Evolutionary conservation across 1,140 invertebrate genomes (phyloP), one percentile per base, ranked within the genome.

Genomic region (Drosophila kanapiae): DNA sequence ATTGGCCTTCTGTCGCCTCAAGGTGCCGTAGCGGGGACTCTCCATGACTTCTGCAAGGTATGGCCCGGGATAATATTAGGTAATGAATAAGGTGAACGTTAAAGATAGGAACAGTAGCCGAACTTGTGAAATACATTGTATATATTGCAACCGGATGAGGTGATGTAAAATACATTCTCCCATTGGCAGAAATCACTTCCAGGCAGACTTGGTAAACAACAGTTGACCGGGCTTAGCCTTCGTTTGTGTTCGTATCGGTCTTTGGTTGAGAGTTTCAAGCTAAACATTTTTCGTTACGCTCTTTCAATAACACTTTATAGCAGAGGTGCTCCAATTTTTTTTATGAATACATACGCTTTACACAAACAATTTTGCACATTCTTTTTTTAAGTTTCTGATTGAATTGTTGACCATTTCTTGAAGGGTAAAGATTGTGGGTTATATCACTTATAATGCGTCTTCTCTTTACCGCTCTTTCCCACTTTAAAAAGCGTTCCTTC

Each of bases 1-100:
- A 75, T 77, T 83, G 3, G 91, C 71, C 23, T 92, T 92, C 49
- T 92, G 91, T 5, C 87, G 79, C 1, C 91, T 74, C 45, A 92
- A 59, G 3, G 91, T 92, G 35, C 91, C 91, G 58, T 92, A 92
- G 42, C 91, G 91, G 5, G 91, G 91, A 84, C 87, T 92, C 59
- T 92, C 91, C 51, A 79, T 47, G 8, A 87, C 75, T 76, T 92
- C 91, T 92, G 54, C 29, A 65, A 65, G 40, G 35, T 10, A 31
- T 40, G n/a, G 31, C 40, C 6, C 6, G 43, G 14, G 6, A 13
- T 4, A 40, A 57, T 27, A 57, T 40, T 42, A 57, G 9, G 54
- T 29, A 23, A 57, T 57, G 54, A 27, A 11, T 56, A n/a, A 27
- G n/a, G 53, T 56, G 53, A 56, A 27, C 5, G 8, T 8, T 4